Percentiles rank a stretch among this genome's conserved stretches.
Conservation (phyloP, 1,140 invertebrate species). For the Cydia fagiglandana region DNA sequence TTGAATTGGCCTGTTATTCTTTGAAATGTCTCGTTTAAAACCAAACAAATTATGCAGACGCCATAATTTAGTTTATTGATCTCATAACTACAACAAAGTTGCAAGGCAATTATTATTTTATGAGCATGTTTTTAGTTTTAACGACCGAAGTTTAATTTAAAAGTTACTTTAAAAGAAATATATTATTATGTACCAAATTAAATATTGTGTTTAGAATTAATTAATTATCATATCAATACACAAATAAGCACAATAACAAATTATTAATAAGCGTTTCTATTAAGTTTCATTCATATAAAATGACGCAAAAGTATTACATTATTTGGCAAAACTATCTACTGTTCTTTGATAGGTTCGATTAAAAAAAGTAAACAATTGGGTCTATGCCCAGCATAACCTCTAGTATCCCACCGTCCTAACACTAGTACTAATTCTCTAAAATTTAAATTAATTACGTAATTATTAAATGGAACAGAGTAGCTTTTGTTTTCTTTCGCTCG, state of each 20-base stretch:
- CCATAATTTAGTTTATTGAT: background rate
- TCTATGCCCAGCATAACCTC: background rate
- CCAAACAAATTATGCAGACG: background rate
- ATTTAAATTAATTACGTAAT: too few species aligned
- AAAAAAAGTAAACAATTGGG: background rate
- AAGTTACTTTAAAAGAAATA: background rate
- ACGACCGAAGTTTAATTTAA: background rate
- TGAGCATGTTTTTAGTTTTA: background rate
- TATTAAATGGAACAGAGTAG: too few species aligned
- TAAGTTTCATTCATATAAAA: background rate
- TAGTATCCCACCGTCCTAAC: too few species aligned
- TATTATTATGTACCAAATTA: background rate
- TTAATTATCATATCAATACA: background rate
- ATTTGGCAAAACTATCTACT: background rate
- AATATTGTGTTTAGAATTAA: background rate
- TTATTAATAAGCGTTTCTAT: background rate
- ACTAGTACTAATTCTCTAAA: too few species aligned
- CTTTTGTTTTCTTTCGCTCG: too few species aligned
- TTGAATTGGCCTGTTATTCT: background rate
- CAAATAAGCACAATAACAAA: background rate
- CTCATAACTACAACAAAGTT: constrained; percentile 5
- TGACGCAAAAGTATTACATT: background rate
- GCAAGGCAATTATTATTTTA: background rate
- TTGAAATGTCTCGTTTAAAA: background rate
- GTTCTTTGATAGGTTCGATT: background rate